These are phyloP conservation scores for Nothobranchius kuhntae DNA, from an alignment of 2,113 vertebrate genomes.

Conservation along the genomic window DNA sequence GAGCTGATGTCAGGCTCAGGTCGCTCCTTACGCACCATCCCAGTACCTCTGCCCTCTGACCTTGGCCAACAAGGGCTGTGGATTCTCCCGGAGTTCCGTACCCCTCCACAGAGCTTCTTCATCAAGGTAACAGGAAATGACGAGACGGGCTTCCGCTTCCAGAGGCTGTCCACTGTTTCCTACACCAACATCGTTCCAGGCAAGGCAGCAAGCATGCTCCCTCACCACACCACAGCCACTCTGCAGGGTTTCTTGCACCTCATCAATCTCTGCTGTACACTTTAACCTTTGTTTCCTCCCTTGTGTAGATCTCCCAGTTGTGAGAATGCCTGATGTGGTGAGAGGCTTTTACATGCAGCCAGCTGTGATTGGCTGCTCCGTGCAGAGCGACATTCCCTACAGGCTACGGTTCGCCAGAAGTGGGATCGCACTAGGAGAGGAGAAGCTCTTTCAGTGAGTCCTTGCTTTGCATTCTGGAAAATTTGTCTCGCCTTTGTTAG, in stretches of 20 bases:
- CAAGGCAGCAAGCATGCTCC: slow-evolving; percentile 39
- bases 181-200: slow-evolving; percentile 90
- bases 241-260: slow-evolving; percentile 43
- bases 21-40: slow-evolving; percentile 79
- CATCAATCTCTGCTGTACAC: slow-evolving; percentile 53
- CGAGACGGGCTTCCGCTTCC: slow-evolving; percentile 83
- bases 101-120: slow-evolving; percentile 87
- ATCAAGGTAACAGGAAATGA: slow-evolving; percentile 89
- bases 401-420: slow-evolving; percentile 82
- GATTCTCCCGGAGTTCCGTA: slow-evolving; percentile 81
- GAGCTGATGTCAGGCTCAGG: slow-evolving; percentile 86
- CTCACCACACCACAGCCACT: slow-evolving; percentile 20
- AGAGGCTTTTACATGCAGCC: slow-evolving; percentile 82
- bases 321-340: slow-evolving; percentile 84
- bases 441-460: slow-evolving; percentile 83
- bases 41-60: slow-evolving; percentile 71
- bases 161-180: slow-evolving; percentile 91
- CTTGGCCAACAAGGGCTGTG: slow-evolving; percentile 82
- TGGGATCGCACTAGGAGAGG: slow-evolving; percentile 79
- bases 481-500: slow-evolving; percentile 14
- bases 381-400: slow-evolving; percentile 86
- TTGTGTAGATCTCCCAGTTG: slow-evolving; percentile 82
- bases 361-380: slow-evolving; percentile 82
- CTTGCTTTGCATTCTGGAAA: slow-evolving; percentile 18
- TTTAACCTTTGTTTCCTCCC: slow-evolving; percentile 50